phyloP scores from a whole-genome alignment of 2,888 invertebrate species.

The Caenorhabditis auriculariae region DNA sequence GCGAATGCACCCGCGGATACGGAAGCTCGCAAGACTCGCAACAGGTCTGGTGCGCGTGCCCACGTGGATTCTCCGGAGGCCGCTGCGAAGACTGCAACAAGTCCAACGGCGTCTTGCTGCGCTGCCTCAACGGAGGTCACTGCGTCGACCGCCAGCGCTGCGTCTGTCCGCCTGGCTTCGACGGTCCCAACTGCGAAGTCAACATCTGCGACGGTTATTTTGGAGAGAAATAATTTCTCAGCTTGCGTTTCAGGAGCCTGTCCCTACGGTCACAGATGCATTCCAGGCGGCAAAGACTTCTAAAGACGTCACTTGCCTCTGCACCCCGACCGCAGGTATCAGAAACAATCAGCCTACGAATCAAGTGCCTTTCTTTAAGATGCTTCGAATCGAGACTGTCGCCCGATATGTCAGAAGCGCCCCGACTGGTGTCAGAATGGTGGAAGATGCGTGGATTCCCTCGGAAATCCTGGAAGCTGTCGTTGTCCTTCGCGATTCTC shows the following conservation, averaged over 20 bases:
- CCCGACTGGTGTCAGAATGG: slow-evolving; percentile 21
- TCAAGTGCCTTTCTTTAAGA: no score
- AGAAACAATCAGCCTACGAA: no score
- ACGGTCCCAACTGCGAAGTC: no score
- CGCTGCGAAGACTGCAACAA: slow-evolving; percentile 68
- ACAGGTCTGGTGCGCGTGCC: slow-evolving; percentile 12
- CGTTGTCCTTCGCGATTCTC: slow-evolving; percentile 19
- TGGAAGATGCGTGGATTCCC: slow-evolving; percentile 16
- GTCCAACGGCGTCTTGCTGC: no score
- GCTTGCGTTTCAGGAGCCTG: no score
- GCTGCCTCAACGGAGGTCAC: slow-evolving; percentile 16
- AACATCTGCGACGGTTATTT: no score
- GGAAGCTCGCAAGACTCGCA: no score
- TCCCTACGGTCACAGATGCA: slow-evolving; percentile 16
- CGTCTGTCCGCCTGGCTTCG: slow-evolving; percentile 16
- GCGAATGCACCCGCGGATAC: slow-evolving; percentile 5
- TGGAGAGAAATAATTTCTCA: no score
- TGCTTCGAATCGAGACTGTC: no score
- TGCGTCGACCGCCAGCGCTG: slow-evolving; percentile 8
- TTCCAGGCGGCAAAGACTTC: slow-evolving; percentile 4
- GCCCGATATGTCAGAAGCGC: slow-evolving; percentile 16
- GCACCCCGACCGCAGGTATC: slow-evolving; percentile 13
- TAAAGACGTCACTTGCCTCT: slow-evolving; percentile 11
- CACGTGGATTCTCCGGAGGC: slow-evolving; percentile 64
- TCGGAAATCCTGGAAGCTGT: slow-evolving; percentile 19